Base-by-base conservation (phyloP, 2,113 vertebrate genomes). In the Arenaria interpres region DNA sequence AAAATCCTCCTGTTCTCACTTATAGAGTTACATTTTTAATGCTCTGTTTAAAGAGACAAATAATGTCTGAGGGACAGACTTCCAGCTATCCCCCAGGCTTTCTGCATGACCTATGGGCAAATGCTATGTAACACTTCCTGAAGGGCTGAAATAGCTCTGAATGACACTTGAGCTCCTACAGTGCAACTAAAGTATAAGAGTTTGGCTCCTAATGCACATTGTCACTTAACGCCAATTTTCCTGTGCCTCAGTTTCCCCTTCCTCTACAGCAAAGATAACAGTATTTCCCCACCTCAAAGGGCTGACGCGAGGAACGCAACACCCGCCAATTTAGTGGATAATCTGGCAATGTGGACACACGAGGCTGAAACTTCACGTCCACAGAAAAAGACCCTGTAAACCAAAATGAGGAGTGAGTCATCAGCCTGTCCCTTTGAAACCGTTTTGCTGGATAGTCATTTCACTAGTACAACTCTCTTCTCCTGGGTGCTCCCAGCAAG, bases 401-500 rank as follows among this genome's bases (percentile, higher is more conserved):
- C 46, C 77, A 87, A 92, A 91, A 78, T 9, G 51, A 83, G n/a
- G 53, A 80, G 50, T 18, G 32, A 76, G 78, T 64, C 67, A 69
- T n/a, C 75, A 54, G 63, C 73, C 43, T n/a, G 48, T 33, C 63
- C 71, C 46, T 76, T 64, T 54, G 83, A 95, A 92, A 93, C 59
- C 3, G 2, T 92, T 90, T 76, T 82, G 90, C 80, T 85, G 27
- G 83, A 71, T 56, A 83, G 72, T 51, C 84, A 67, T 96, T 93
- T 79, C 88, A 54, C 81, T 57, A 90, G 67, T 46, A 69, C 19
- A 13, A 68, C 68, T 89, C 56, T 73, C 87, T 80, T 76, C 78
- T 85, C 46, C 62, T 43, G 89, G 89, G 92, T 68, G 83, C 94
- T 96, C 88, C 67, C 77, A 90, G 81, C 87, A 88, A 96, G 94